Percentiles rank a stretch among this genome's conserved stretches.
Evolutionary conservation across 2,888 invertebrate genomes (phyloP).

Genomic region (Rhogogaster chlorosoma): DNA sequence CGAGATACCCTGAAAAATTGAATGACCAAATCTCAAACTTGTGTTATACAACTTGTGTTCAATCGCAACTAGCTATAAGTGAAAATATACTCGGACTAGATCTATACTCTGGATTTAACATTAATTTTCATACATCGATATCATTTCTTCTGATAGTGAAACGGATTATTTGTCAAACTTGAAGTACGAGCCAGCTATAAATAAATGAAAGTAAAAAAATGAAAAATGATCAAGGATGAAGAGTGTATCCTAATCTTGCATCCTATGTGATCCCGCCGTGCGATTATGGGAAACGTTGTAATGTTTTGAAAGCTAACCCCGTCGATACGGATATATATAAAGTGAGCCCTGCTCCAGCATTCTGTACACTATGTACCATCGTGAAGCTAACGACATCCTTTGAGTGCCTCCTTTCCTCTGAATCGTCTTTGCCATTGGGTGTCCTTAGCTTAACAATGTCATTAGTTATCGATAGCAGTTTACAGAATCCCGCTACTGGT

Average conservation of each 20-base stretch:
- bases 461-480: too few relatives aligned
- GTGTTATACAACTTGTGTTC: neutral
- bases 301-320: neutral
- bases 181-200: neutral
- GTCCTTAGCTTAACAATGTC: too few relatives aligned
- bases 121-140: neutral
- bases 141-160: neutral
- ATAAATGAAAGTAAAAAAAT: neutral
- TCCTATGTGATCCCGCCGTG: neutral
- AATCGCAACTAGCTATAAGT: neutral
- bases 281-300: neutral
- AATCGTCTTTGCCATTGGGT: too few relatives aligned
- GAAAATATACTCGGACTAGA: neutral
- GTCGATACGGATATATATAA: neutral
- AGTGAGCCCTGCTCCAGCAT: too few relatives aligned
- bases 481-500: too few relatives aligned
- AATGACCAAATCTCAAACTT: neutral
- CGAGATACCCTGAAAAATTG: conserved; percentile 71
- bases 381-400: too few relatives aligned
- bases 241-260: neutral
- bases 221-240: neutral
- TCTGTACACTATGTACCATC: too few relatives aligned
- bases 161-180: neutral
- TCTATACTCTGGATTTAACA: neutral
- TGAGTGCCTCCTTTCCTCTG: too few relatives aligned